Conservation (phyloP, 2,113 vertebrate genomes). For the Centropristis striata region DNA sequence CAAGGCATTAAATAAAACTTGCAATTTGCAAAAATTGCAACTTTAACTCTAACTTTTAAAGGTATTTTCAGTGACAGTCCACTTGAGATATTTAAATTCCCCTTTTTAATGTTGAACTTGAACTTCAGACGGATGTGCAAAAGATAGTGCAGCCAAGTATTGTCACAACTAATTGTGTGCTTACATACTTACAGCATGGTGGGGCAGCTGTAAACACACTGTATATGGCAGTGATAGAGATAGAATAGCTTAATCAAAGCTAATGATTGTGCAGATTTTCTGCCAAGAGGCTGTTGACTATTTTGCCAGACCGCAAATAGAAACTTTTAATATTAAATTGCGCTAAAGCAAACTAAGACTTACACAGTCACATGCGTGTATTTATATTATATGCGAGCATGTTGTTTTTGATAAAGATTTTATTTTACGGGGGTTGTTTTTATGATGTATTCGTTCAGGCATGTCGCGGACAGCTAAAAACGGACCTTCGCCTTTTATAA, state of each 20-base stretch:
- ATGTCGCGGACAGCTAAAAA: conserved; percentile 54
- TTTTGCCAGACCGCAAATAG: conserved; percentile 64
- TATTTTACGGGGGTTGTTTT: accelerated
- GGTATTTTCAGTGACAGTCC: not conserved
- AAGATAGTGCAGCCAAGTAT: not conserved
- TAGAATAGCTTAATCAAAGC: conserved; percentile 66
- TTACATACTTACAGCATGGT: not conserved
- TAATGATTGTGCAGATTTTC: conserved; percentile 82
- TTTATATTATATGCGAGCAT: accelerated
- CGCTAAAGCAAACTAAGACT: accelerated
- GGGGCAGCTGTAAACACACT: conserved; percentile 16
- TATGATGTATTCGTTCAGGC: conserved; percentile 51
- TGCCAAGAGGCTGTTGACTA: conserved; percentile 3
- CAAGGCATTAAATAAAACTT: not conserved
- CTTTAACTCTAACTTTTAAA: not conserved
- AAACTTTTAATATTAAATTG: not conserved
- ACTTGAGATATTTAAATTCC: not conserved
- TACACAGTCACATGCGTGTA: accelerated
- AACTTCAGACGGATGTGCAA: conserved; percentile 12
- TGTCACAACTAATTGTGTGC: conserved; percentile 2
- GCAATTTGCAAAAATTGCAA: not conserved
- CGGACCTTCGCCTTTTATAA: conserved; percentile 83
- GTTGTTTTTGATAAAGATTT: accelerated
- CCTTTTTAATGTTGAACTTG: not conserved
- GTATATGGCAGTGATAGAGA: not conserved